These are phyloP conservation scores for Phortica okadai DNA, from an alignment of 2,888 invertebrate species.

Conservation along the genomic window DNA sequence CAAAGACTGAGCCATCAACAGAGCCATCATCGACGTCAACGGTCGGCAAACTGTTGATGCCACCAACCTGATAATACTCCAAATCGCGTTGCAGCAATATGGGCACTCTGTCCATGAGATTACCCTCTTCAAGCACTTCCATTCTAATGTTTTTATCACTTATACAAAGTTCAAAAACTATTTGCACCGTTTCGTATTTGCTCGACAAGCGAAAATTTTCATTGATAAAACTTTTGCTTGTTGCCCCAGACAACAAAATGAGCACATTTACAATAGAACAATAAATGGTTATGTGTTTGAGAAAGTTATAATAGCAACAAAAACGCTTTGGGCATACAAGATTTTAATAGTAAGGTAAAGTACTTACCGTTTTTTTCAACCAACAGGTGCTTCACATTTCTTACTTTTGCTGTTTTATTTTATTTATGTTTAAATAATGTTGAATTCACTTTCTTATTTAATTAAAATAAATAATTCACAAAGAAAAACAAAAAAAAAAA, in stretches of 20 bases:
- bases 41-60: background rate
- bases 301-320: too few relatives aligned
- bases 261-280: too few relatives aligned
- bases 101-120: slow-evolving; percentile 90
- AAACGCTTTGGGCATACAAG: too few relatives aligned
- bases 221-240: slow-evolving; percentile 41
- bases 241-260: slow-evolving; percentile 33
- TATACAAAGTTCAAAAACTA: slow-evolving; percentile 7
- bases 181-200: background rate
- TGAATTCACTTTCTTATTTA: too few relatives aligned
- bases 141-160: slow-evolving; percentile 74
- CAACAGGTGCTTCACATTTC: too few relatives aligned
- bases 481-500: too few relatives aligned
- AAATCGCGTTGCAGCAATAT: slow-evolving; percentile 88
- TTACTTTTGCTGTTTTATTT: too few relatives aligned
- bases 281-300: too few relatives aligned
- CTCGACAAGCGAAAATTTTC: background rate
- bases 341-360: too few relatives aligned
- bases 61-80: slow-evolving; percentile 86
- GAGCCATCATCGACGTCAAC: background rate
- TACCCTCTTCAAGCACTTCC: slow-evolving; percentile 94
- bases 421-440: too few relatives aligned
- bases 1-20: slow-evolving; percentile 15
- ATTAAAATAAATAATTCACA: too few relatives aligned
- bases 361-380: too few relatives aligned